phyloP scores from a whole-genome alignment of 2,113 vertebrate genomes.

The Ceyx cyanopectus region DNA sequence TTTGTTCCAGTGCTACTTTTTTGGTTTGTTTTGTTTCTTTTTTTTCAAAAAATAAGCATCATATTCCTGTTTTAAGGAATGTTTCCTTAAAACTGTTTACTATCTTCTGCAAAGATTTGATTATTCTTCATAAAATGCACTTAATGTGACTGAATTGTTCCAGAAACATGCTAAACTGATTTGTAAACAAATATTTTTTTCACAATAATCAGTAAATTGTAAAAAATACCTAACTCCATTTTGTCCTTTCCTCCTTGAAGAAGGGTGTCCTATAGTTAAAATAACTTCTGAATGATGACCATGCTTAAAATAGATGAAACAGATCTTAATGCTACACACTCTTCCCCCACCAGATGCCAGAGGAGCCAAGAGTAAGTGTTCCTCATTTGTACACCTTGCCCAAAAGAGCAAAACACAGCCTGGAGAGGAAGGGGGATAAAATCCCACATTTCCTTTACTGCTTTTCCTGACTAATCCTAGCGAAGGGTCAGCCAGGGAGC shows the following conservation, averaged over 20 bases:
- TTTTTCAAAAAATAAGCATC: neutral
- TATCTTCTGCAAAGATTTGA: neutral
- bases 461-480: neutral
- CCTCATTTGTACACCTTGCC: neutral
- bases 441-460: neutral
- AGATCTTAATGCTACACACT: neutral
- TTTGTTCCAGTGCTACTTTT: neutral
- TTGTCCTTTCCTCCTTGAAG: neutral
- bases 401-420: neutral
- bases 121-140: neutral
- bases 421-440: neutral
- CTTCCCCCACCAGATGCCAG: neutral
- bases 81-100: too few species aligned
- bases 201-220: neutral
- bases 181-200: neutral
- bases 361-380: neutral
- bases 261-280: neutral
- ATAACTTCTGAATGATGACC: neutral
- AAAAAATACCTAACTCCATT: neutral
- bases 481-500: neutral
- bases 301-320: neutral
- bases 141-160: neutral
- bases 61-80: neutral
- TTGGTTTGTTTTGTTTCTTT: neutral
- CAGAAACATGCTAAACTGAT: neutral